Percentiles rank a stretch among this genome's conserved stretches.
phyloP scores from a whole-genome alignment of 2,797 vertebrate species.

The Malurus leucopterus region DNA sequence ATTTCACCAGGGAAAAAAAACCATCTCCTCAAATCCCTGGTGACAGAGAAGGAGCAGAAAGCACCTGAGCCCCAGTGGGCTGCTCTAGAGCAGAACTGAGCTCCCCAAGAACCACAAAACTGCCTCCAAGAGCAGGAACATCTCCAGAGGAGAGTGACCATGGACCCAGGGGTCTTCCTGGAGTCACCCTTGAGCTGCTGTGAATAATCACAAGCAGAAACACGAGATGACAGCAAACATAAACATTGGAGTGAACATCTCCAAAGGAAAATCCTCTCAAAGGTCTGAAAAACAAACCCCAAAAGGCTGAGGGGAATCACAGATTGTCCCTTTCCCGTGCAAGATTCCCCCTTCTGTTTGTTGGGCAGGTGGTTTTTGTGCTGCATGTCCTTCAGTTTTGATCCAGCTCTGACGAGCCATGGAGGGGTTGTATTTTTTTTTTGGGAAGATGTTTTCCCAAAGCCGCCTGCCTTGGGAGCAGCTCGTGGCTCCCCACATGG shows the following conservation, averaged over 20 bases:
- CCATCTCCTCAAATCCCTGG: background rate
- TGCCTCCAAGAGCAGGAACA: background rate
- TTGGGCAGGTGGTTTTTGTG: background rate
- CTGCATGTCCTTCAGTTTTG: background rate
- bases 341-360: background rate
- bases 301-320: background rate
- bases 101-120: background rate
- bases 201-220: background rate
- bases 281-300: background rate
- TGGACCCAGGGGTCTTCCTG: rapidly evolving
- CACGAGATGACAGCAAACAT: background rate
- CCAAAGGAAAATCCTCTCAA: background rate
- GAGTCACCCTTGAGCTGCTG: background rate
- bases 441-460: background rate
- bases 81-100: background rate
- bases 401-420: rapidly evolving
- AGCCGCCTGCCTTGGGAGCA: background rate
- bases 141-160: background rate
- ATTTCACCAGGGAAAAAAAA: background rate
- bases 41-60: background rate
- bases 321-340: background rate
- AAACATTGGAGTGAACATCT: rapidly evolving
- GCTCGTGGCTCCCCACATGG: background rate
- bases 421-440: background rate
- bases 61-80: background rate